Conservation (phyloP, 2,113 vertebrate genomes). For the Lepisosteus oculatus region DNA sequence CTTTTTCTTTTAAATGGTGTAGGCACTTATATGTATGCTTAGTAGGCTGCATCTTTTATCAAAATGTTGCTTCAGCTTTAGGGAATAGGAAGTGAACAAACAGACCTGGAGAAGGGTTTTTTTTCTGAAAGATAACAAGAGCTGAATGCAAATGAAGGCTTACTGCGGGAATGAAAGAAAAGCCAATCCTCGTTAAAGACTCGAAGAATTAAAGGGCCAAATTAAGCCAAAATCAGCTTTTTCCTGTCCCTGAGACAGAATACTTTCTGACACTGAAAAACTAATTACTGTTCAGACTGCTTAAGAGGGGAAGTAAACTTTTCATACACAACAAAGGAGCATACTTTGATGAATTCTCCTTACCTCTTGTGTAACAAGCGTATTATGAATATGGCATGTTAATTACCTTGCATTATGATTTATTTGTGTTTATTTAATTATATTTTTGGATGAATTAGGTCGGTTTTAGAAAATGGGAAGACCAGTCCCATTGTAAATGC, state of each 20-base stretch:
- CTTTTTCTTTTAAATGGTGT: background rate
- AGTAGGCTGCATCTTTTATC: background rate
- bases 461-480: slow-evolving; percentile 5
- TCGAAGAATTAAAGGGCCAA: background rate
- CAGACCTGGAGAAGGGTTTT: background rate
- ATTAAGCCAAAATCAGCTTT: slow-evolving; percentile 14
- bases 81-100: background rate
- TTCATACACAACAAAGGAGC: background rate
- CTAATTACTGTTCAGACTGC: slow-evolving; percentile 19
- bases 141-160: slow-evolving; percentile 13
- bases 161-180: slow-evolving; percentile 4
- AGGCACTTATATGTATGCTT: background rate
- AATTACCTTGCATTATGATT: slow-evolving; percentile 1
- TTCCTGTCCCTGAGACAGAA: background rate
- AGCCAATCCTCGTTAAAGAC: slow-evolving; percentile 16
- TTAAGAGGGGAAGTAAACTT: slow-evolving; percentile 2
- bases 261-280: slow-evolving; percentile 8
- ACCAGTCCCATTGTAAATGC: background rate
- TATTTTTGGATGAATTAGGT: slow-evolving; percentile 5
- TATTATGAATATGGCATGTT: slow-evolving; percentile 12
- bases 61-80: background rate
- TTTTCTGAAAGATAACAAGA: slow-evolving; percentile 13
- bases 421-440: background rate
- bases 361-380: background rate
- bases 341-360: slow-evolving; percentile 6